Conservation (phyloP, 2,888 invertebrate genomes). For the Luperina nickerlii region DNA sequence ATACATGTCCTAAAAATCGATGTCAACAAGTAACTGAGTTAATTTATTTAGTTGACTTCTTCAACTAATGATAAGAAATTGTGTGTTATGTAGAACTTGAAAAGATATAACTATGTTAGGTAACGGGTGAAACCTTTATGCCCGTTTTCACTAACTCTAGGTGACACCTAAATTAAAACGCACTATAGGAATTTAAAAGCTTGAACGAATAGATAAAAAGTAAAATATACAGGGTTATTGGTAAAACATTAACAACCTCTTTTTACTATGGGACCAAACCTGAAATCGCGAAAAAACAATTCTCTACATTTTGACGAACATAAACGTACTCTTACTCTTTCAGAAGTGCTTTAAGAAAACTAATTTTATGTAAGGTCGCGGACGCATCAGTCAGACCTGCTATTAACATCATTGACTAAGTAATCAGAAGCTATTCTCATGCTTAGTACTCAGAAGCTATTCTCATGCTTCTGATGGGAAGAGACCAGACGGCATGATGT, state of each 20-base stretch:
- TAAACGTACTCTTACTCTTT: too few relatives aligned
- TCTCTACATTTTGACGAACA: too few relatives aligned
- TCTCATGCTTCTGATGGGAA: neutral
- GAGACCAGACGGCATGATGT: too few relatives aligned
- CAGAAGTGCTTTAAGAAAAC: neutral
- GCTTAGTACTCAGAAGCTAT: neutral
- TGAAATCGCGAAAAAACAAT: too few relatives aligned
- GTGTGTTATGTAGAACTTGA: neutral
- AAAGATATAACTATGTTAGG: neutral
- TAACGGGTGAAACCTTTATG: too few relatives aligned
- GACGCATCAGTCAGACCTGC: neutral
- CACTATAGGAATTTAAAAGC: neutral
- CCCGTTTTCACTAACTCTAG: neutral
- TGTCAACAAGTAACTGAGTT: conserved; percentile 9
- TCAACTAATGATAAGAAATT: conserved; percentile 22
- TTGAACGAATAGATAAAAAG: neutral
- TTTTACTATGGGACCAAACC: too few relatives aligned
- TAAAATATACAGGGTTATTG: too few relatives aligned
- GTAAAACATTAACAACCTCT: too few relatives aligned
- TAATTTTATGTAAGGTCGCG: neutral
- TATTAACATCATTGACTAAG: too few relatives aligned
- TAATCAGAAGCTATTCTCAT: neutral
- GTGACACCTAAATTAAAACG: neutral
- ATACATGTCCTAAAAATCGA: too few relatives aligned
- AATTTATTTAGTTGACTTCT: conserved; percentile 16